These are phyloP conservation scores for Cheilosia variabilis DNA, from an alignment of 2,888 invertebrate genomes.

Conservation along the genomic window DNA sequence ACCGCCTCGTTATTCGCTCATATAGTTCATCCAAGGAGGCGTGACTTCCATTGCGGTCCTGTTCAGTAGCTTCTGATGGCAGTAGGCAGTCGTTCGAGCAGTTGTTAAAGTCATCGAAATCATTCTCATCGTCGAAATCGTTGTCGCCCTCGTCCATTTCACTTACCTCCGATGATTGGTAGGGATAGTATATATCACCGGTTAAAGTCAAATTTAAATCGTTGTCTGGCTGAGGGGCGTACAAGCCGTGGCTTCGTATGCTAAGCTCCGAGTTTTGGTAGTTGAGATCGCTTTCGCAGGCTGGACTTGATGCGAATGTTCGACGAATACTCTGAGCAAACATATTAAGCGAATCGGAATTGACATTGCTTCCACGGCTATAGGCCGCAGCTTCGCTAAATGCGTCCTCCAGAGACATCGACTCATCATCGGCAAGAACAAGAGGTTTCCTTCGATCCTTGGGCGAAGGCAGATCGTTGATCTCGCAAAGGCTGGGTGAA, in stretches of 20 bases:
- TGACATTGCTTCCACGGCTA: conserved; percentile 57
- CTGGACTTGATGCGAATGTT: conserved; percentile 81
- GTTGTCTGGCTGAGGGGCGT: conserved; percentile 86
- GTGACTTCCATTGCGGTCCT: conserved; percentile 78
- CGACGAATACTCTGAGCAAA: conserved; percentile 76
- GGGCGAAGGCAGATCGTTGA: conserved; percentile 77
- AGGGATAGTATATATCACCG: conserved; percentile 82
- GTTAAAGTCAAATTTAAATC: conserved; percentile 84
- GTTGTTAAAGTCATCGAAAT: conserved; percentile 78
- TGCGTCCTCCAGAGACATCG: conserved; percentile 61
- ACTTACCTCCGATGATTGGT: conserved; percentile 83
- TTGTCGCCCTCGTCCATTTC: conserved; percentile 81
- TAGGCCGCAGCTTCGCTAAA: conserved; percentile 51
- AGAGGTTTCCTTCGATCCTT: conserved; percentile 75
- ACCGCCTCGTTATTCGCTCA: conserved; percentile 86
- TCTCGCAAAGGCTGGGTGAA: conserved; percentile 78
- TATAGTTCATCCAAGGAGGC: conserved; percentile 87
- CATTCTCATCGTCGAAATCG: conserved; percentile 82
- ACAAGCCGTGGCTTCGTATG: conserved; percentile 87
- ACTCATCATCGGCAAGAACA: conserved; percentile 60
- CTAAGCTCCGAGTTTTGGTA: conserved; percentile 88
- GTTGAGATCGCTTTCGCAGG: conserved; percentile 87
- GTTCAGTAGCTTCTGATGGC: conserved; percentile 59
- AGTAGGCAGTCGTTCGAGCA: conserved; percentile 76
- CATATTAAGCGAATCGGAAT: conserved; percentile 76